Conservation (phyloP, 2,797 vertebrate genomes). For the Tadarida brasiliensis region DNA sequence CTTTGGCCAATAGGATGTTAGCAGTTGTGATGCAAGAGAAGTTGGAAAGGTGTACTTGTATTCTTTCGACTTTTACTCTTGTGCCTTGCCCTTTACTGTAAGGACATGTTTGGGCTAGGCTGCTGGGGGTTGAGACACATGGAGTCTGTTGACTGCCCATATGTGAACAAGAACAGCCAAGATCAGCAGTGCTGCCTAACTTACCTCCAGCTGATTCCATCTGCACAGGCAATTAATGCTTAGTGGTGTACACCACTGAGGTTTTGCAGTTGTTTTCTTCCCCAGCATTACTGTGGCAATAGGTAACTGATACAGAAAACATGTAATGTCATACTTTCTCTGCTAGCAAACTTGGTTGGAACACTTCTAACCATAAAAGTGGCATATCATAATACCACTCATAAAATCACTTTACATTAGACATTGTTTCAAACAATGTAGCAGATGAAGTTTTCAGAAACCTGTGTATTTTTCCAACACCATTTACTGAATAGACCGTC, state of each 20-base stretch:
- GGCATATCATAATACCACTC: neutral
- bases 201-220: neutral
- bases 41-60: neutral
- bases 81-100: neutral
- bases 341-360: slow-evolving; percentile 15
- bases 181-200: neutral
- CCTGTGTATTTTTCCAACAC: neutral
- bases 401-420: neutral
- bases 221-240: neutral
- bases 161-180: neutral
- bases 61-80: neutral
- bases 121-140: neutral
- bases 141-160: neutral
- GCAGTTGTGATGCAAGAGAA: neutral
- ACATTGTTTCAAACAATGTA: slow-evolving; percentile 42
- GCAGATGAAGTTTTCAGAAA: neutral
- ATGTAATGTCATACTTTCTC: neutral
- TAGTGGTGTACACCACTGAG: neutral
- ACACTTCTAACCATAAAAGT: slow-evolving; percentile 34
- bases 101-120: neutral
- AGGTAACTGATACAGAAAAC: neutral
- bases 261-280: neutral
- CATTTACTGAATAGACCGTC: no score
- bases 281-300: neutral
- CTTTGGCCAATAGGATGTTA: neutral